Base-by-base conservation (phyloP, 2,888 invertebrate genomes). In the Eutolmus rufibarbis region DNA sequence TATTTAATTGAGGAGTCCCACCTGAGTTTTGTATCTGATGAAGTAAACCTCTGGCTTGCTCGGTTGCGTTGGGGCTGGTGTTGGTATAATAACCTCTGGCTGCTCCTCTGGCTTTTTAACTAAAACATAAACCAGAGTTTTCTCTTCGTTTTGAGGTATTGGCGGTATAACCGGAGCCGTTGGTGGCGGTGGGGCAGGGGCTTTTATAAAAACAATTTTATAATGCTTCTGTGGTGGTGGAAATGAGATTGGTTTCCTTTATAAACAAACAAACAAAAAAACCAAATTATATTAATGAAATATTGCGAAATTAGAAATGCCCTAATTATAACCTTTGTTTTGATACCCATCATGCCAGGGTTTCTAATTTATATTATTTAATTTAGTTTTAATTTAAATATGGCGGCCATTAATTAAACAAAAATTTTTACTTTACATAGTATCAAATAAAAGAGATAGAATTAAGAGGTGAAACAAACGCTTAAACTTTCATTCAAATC, bases 131-230 rank as follows among this genome's bases (percentile, higher is more conserved):
- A 96, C 95, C 90, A 96, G 93, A 4, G 96, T 96, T 93, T 96
- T 96, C 92, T 96, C 95, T 92, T 96, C 96, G 90, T 95, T 95
- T 90, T 95, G 96, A 46, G 95, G 95, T 89, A 95, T 94, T 19
- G 94, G 91, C 87, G 93, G 95, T 90, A 95, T 95, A 85, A 95
- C 90, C 23, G 95, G 95, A 1, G 94, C 95, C 46, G 94, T 94
- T 31, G 95, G 95, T 86, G 94, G 94, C 4, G 95, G 95, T 86
- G 95, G 94, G 74, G 95, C 94, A 88, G 95, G 95, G 28, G 95
- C 95, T 94, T 96, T 96, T 91, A 96, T 96, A 94, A 96, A 96
- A 87, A 96, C 95, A 90, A 96, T 96, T 92, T 96, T 96, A 94
- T 96, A 96, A 91, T 96, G 96, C 90, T 96, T 96, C 91, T 96